phyloP scores from a whole-genome alignment of 2,113 vertebrate species.

The Serinus canaria region DNA sequence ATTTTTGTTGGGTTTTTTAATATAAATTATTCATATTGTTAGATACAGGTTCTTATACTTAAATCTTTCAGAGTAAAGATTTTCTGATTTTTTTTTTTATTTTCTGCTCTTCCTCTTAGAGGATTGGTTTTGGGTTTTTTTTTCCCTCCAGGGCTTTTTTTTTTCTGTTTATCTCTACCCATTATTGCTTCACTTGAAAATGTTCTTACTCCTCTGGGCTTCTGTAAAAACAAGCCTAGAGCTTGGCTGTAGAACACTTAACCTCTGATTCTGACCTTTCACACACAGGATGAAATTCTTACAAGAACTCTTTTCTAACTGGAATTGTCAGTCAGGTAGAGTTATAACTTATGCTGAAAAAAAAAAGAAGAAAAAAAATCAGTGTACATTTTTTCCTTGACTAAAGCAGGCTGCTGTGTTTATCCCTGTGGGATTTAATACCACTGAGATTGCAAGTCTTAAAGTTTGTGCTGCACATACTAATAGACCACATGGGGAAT shows the following conservation, averaged over 20 bases:
- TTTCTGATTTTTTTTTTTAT: background rate
- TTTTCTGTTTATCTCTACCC: background rate
- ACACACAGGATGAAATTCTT: background rate
- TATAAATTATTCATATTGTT: background rate
- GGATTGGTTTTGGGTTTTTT: background rate
- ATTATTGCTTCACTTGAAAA: background rate
- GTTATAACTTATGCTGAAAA: background rate
- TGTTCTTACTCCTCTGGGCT: background rate
- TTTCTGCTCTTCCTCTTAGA: background rate
- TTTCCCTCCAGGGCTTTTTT: background rate
- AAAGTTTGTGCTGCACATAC: background rate
- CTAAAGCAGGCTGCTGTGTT: background rate
- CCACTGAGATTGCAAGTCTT: background rate
- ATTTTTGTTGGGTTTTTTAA: background rate
- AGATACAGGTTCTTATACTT: background rate
- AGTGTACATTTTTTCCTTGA: background rate
- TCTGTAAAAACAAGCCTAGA: background rate
- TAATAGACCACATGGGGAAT: background rate
- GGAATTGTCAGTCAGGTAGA: background rate
- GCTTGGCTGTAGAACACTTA: conserved; percentile 10
- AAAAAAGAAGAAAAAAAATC: background rate
- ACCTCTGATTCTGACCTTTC: conserved; percentile 40
- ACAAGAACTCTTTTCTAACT: background rate
- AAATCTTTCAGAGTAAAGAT: background rate
- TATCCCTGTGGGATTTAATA: background rate